Base-by-base conservation (phyloP, 2,888 invertebrate species). In the Drosophila pegasa region DNA sequence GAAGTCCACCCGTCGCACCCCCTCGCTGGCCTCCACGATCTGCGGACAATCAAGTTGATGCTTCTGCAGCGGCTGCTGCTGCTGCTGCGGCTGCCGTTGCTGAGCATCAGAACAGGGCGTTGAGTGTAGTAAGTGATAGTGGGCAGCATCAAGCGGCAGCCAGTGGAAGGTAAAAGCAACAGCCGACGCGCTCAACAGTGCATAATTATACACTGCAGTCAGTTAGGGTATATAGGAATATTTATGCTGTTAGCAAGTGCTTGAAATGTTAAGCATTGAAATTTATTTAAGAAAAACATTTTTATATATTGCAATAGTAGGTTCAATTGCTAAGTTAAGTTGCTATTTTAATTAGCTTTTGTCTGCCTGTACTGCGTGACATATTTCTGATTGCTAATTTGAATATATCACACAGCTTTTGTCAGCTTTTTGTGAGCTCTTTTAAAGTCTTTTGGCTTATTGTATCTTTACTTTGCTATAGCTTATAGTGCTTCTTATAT, bases 121-220 rank as follows among this genome's bases (percentile, higher is more conserved):
- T 82, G 82, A 82, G 89, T 70, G 81, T 81, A 89, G 82, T 89
- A 82, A 84, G 82, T 89, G 82, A 82, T 82, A 89, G 82, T 82
- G 88, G 88, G 85, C 85, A 84, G 80, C 27, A 14, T 48, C 52
- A 29, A 48, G 37, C 31, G 29, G 25, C 38, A 67, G 37, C 37
- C 41, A 71, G 62, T 47, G 47, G 66, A 56, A 31, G 40, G 25
- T 33, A 41, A 51, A 54, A 40, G 60, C 69, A 40, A 38, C 31
- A 64, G 57, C 38, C 51, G 57, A 67, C 50, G 45, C 61, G 38
- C 56, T 60, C 45, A 52, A 22, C 62, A 59, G 40, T 63, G 66
- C 81, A 84, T 80, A 87, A 87, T 87, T 88, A 82, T 80, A 52
- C 85, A 22, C 31, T 62, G 29, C 25, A 16, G 12, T n/a, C 10